Evolutionary conservation across 2,888 invertebrate species (phyloP), one percentile per base, ranked within the genome.

Genomic region (Teinopalpus imperialis): DNA sequence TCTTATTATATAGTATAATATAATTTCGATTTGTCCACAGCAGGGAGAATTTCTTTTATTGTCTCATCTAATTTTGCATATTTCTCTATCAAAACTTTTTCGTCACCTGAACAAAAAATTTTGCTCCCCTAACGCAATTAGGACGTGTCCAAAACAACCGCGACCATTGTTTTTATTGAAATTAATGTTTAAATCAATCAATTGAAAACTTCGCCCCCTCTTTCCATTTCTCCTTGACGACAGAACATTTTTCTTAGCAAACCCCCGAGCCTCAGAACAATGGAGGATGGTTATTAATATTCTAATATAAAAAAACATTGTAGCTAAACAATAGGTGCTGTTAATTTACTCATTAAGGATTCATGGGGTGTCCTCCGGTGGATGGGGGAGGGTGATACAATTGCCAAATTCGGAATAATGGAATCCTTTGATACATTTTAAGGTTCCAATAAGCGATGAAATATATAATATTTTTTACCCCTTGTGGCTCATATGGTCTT

Each of bases 161-260:
- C 58, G 63, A 65, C 76, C 77, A 78, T 83, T 83, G 81, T 82
- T 77, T 81, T 85, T 78, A 85, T 86, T 81, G 74, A 83, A 87
- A 87, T 87, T 85, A 87, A 87, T 87, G 83, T 74, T 74, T 74
- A 76, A 86, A 86, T 86, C 87, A 81, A 88, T 88, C 87, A 85
- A 83, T 80, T 74, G 68, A 66, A n/a, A 71, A 75, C 60, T 64
- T 61, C 51, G 55, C 61, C 56, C 60, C 59, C 58, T 30, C 50
- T 57, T 59, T 53, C 51, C 52, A 72, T 61, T 69, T 70, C 56
- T 43, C 14, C 45, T 47, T 54, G 61, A 61, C 58, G 57, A 54
- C 59, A 53, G 58, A 57, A 61, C 61, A 69, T 69, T 69, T 69
- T 69, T 69, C 69, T 68, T 61, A 51, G 52, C 57, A 56, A 6